A percentile compares a stretch with the other conserved stretches of the same genome.
Evolutionary conservation across 2,113 vertebrate genomes (phyloP).

Genomic region (Chlamydotis undulata): DNA sequence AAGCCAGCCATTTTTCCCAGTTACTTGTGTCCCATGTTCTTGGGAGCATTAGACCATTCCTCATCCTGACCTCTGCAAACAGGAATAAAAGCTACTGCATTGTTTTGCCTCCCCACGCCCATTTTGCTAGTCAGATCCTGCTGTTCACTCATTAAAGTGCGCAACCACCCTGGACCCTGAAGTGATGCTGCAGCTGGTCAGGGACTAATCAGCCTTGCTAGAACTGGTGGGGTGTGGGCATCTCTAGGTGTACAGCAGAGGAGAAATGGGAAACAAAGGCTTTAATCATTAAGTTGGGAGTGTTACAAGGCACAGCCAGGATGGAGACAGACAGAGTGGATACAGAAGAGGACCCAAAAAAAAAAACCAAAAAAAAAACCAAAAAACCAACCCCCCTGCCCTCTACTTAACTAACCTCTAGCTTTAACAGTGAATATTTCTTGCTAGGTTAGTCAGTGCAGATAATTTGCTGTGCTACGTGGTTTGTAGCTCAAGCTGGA

Average conservation of each 20-base stretch:
- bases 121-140: background rate
- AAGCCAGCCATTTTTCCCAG: background rate
- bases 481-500: background rate
- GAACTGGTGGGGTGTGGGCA: fast-evolving
- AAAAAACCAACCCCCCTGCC: background rate
- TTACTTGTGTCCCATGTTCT: fast-evolving
- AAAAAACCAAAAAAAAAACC: too few relatives aligned
- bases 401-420: fast-evolving
- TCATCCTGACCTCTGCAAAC: background rate
- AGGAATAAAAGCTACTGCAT: fast-evolving
- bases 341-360: too few relatives aligned
- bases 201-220: background rate
- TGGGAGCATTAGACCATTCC: background rate
- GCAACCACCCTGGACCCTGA: too few relatives aligned
- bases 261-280: fast-evolving
- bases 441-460: too few relatives aligned
- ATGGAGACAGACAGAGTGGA: too few relatives aligned
- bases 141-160: too few relatives aligned
- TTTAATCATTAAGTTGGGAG: fast-evolving
- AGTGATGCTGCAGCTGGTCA: background rate
- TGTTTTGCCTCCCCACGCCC: fast-evolving
- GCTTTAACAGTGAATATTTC: background rate
- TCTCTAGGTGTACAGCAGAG: fast-evolving
- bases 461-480: fast-evolving
- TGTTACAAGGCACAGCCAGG: background rate